Evolutionary conservation across 2,113 vertebrate genomes (phyloP).

Genomic region (human): DNA sequence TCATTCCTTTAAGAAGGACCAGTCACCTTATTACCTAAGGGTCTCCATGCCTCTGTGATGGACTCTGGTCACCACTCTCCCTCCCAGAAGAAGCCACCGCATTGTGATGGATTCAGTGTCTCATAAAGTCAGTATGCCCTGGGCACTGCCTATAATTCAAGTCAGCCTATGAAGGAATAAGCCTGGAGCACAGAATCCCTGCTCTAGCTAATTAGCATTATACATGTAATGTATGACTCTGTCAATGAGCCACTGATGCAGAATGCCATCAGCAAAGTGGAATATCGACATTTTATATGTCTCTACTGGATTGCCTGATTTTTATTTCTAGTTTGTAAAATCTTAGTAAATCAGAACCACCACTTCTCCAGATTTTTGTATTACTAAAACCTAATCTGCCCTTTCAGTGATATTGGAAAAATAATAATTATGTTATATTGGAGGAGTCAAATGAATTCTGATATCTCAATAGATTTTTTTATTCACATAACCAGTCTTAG

Average conservation of each 20-base stretch:
- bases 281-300: not conserved
- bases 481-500: not conserved
- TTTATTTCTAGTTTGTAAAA: not conserved
- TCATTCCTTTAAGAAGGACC: not conserved
- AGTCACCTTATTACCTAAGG: not conserved
- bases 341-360: not conserved
- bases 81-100: not conserved
- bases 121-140: fast-evolving
- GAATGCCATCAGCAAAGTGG: not conserved
- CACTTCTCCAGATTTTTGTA: not conserved
- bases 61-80: not conserved
- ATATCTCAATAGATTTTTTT: not conserved
- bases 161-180: fast-evolving
- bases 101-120: not conserved
- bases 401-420: not conserved
- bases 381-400: not conserved
- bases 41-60: not conserved
- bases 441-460: not conserved
- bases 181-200: not conserved
- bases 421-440: not conserved
- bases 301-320: not conserved
- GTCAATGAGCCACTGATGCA: not conserved
- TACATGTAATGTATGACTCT: fast-evolving
- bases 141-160: not conserved
- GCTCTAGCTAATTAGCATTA: fast-evolving